phyloP scores from a whole-genome alignment of 1,140 invertebrate genomes.

The Battus philenor region DNA sequence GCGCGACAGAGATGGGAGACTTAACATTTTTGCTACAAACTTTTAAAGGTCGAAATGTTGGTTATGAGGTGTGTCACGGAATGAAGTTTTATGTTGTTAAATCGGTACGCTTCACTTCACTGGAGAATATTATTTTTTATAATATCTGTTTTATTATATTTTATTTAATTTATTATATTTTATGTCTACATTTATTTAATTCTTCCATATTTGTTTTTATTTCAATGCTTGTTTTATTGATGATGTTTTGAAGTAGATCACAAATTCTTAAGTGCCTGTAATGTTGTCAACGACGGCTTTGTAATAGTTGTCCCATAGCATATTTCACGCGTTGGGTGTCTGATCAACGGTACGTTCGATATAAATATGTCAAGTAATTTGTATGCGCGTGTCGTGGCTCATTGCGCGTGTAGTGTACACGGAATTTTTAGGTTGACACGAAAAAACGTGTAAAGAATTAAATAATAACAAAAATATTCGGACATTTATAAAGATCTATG shows the following conservation, averaged over 20 bases:
- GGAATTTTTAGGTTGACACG: not conserved
- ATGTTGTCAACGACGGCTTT: no score
- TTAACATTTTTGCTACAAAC: conserved; percentile 34
- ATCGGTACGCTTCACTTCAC: not conserved
- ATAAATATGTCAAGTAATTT: conserved; percentile 10
- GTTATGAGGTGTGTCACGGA: conserved; percentile 24
- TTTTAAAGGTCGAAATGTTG: conserved; percentile 30
- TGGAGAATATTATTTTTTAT: no score
- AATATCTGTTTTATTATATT: no score
- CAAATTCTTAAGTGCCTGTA: no score
- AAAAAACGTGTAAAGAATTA: not conserved
- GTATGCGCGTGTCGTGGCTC: not conserved
- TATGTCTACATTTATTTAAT: no score
- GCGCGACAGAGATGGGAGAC: conserved; percentile 29
- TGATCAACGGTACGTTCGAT: conserved; percentile 3
- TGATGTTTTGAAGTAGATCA: no score
- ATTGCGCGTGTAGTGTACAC: not conserved
- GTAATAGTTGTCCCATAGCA: no score
- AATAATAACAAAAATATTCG: no score
- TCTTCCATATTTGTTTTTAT: no score
- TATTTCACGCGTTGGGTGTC: not conserved
- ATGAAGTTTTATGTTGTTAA: conserved; percentile 17
- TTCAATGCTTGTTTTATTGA: no score
- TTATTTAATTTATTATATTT: no score
- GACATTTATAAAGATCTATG: no score